Evolutionary conservation across 2,888 invertebrate genomes (phyloP).

Genomic region (Eupithecia pulchellata): DNA sequence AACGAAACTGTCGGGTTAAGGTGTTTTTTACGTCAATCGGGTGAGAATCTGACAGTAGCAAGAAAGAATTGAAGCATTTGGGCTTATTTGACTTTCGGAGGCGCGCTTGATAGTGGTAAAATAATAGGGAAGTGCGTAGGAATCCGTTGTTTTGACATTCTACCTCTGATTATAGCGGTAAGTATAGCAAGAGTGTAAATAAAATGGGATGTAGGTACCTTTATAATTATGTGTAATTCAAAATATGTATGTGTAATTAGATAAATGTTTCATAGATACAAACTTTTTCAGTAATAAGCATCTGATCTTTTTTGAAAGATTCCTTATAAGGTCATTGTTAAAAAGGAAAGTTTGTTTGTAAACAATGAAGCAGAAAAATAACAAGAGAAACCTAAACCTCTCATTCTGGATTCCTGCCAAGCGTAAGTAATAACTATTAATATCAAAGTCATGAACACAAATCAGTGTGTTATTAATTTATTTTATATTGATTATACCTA

Average conservation of each 20-base stretch:
- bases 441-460: not conserved
- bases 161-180: not conserved
- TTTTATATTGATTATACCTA: no score
- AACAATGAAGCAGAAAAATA: slow-evolving; percentile 52
- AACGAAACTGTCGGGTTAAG: slow-evolving; percentile 9
- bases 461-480: no score
- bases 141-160: not conserved
- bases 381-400: slow-evolving; percentile 51
- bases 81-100: not conserved
- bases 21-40: not conserved
- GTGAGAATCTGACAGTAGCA: not conserved
- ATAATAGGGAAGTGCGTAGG: not conserved
- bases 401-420: slow-evolving; percentile 63
- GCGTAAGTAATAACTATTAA: slow-evolving; percentile 55
- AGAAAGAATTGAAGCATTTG: not conserved
- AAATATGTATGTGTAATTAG: not conserved
- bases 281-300: not conserved
- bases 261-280: not conserved
- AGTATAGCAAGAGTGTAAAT: no score
- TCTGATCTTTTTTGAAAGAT: slow-evolving; percentile 5
- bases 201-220: no score
- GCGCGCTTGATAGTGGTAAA: not conserved
- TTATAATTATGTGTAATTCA: no score
- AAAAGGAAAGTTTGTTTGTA: slow-evolving; percentile 19
- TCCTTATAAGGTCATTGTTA: not conserved